Base-by-base conservation (phyloP, 2,797 vertebrate species). In the Notamacropus eugenii region DNA sequence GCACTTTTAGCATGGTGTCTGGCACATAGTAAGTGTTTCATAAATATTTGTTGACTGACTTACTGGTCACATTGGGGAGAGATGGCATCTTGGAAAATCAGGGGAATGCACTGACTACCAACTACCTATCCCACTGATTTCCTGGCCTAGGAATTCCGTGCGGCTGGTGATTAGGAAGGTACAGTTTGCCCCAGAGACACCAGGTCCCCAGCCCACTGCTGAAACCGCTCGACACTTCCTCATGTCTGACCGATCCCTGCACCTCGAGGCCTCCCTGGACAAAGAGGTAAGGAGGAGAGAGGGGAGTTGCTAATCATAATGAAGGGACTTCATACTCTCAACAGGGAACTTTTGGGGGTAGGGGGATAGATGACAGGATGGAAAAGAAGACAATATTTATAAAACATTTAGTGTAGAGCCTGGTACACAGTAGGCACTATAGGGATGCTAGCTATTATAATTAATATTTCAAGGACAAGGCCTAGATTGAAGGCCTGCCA, bases 171-270 rank as follows among this genome's bases (percentile, higher is more conserved):
- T 99, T 97, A 98, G 99, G 95, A 99, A 99, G 96, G 99, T 99
- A 50, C 99, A 99, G 97, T 99, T 99, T 13, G 99, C 99, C 90
- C 99, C 99, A 0, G 99, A 99, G 98, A 99, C 98, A 91, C 98
- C 99, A 0, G 99, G 99, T 28, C 99, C 99, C 19, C 99, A 99
- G 98, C 99, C 99, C 59, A 98, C 98, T 93, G 99, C 99, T 12
- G 99, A 99, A 98, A 99, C 99, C 94, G 99, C 99, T 87, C 98
- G 99, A 94, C 98, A 99, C 96, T 99, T 99, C 98, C 98, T 99
- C 96, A 99, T 99, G 99, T 99, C 99, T 9, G 99, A 99, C 97
- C 98, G 99, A 1, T 99, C 99, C 28, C 97, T 99, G 90, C 99
- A 99, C 97, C 98, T 99, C 0, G 99, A 99, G 96, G 99, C 99